Base-by-base conservation (phyloP, 2,113 vertebrate species). In the Poeciliopsis prolifica region DNA sequence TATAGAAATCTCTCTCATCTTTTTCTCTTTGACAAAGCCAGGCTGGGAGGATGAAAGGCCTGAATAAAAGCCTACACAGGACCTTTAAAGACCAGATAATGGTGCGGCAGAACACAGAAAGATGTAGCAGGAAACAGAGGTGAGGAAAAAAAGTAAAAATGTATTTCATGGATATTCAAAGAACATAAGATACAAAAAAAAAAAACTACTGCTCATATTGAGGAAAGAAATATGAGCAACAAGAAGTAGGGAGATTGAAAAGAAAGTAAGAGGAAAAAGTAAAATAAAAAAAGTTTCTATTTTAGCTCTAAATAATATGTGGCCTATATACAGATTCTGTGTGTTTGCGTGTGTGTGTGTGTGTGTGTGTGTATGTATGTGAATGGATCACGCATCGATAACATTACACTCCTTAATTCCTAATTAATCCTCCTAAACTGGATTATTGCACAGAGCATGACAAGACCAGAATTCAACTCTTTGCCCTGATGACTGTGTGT, bases 391-490 rank as follows among this genome's bases (percentile, higher is more conserved):
- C 75, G 75, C 86, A 84, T 68, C 17, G 85, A 91, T 93, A 92
- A 92, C 86, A 92, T 93, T 93, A 92, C 91, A 92, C 85, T 92
- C 79, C 83, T 86, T 91, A 93, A 93, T 92, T 92, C 91, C 89
- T 91, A 94, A 93, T 93, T 92, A 94, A 93, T 94, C 92, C 90
- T 61, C 82, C 84, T 93, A 91, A 94, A 92, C 81, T 86, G 89
- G 90, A 93, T 93, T 92, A 93, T 30, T 44, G 79, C 51, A 35
- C 77, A 77, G 83, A 90, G 89, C 91, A 86, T 93, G 88, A 91
- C 89, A 87, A 89, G 87, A 70, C 83, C 78, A 90, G 82, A 81
- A 92, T 89, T 88, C 79, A 70, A 80, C 72, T 71, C 72, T 78
- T 74, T 44, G 58, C 72, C 80, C 84, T 29, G 74, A 82, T 73